Percentiles rank a stretch among this genome's conserved stretches.
Evolutionary conservation across 2,888 invertebrate genomes (phyloP).

Genomic region (Microctonus aethiopoides): DNA sequence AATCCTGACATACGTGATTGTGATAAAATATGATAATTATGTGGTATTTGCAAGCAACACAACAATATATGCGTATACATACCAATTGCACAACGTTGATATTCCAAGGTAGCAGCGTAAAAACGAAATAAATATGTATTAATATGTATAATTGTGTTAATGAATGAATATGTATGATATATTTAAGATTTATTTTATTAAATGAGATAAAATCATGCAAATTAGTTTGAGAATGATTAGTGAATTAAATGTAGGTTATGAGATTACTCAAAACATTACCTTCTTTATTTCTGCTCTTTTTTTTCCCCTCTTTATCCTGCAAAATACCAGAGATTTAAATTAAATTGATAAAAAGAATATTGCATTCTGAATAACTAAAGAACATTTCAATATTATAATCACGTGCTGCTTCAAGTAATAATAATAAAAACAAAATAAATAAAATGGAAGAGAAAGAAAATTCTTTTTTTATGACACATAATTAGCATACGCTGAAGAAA

Average conservation of each 20-base stretch:
- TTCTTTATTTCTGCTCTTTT: conserved; percentile 91
- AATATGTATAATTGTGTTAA: background rate
- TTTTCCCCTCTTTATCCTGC: conserved; percentile 87
- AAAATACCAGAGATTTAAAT: conserved; percentile 63
- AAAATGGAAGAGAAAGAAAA: background rate
- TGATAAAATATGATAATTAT: background rate
- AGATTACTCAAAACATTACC: conserved; percentile 69
- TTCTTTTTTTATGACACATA: too few species aligned
- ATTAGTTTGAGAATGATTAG: conserved; percentile 15
- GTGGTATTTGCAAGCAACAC: background rate
- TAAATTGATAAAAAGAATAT: background rate
- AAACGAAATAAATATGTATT: conserved; percentile 10
- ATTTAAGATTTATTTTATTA: background rate
- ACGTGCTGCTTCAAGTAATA: background rate
- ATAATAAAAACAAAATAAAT: background rate
- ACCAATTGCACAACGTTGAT: conserved; percentile 3
- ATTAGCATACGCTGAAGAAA: too few species aligned
- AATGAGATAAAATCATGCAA: conserved; percentile 20
- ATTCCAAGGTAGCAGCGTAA: conserved; percentile 11
- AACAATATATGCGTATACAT: background rate
- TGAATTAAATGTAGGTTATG: background rate
- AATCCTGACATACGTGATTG: too few species aligned
- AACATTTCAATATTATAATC: background rate
- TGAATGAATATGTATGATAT: background rate
- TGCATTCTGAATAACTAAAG: background rate